Percentiles rank a stretch among this genome's conserved stretches.
Evolutionary conservation across 2,888 invertebrate genomes (phyloP).

Genomic region (Argyra leucocephala): DNA sequence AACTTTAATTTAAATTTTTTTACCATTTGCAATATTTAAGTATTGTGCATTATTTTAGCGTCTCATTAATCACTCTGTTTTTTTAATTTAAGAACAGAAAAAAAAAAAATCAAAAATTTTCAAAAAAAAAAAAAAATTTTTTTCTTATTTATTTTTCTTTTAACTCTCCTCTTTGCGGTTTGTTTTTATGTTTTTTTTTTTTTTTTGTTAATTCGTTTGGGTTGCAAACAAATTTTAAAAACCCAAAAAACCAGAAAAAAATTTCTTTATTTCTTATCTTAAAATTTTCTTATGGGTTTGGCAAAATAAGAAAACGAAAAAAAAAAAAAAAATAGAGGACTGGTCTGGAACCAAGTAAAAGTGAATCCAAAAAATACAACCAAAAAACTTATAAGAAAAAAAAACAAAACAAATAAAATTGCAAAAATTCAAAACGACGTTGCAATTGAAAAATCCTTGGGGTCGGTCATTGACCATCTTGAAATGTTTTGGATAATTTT

Average conservation of each 20-base stretch:
- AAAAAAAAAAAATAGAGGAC: neutral
- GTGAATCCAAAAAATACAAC: neutral
- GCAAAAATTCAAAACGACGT: neutral
- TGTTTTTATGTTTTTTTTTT: too few species aligned
- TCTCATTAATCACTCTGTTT: too few species aligned
- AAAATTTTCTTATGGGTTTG: neutral
- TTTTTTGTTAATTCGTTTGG: too few species aligned
- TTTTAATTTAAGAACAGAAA: too few species aligned
- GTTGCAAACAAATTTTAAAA: too few species aligned
- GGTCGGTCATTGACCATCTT: constrained; percentile 36
- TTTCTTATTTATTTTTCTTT: too few species aligned
- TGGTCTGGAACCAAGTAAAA: constrained; percentile 5
- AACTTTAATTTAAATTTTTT: too few species aligned
- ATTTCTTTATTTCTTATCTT: neutral
- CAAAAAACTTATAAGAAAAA: neutral
- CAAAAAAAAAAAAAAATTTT: too few species aligned
- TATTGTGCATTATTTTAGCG: too few species aligned
- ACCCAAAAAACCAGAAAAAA: neutral
- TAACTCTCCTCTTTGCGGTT: too few species aligned
- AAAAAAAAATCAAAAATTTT: too few species aligned
- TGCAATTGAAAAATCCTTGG: constrained; percentile 31
- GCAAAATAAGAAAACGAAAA: neutral
- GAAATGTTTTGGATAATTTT: constrained; percentile 8
- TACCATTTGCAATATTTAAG: too few species aligned
- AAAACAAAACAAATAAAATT: neutral